A percentile compares a stretch with the other conserved stretches of the same genome.
Evolutionary conservation across 2,888 invertebrate genomes (phyloP).

Genomic region (Pyrrhosoma nymphula): DNA sequence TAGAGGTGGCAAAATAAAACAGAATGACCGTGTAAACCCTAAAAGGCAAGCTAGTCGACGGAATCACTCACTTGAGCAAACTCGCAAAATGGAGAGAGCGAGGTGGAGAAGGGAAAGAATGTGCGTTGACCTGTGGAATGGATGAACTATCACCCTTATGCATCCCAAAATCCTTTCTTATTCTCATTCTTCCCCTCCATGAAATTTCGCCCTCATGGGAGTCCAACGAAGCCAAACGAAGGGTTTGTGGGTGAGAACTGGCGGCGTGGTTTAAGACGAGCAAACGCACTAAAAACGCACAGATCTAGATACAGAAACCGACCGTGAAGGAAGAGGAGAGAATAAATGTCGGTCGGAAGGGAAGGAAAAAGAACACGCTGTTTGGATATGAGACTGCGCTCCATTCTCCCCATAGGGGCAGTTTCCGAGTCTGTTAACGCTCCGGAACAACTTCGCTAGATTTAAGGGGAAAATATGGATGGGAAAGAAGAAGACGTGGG

Average conservation of each 20-base stretch:
- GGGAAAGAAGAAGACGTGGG: not conserved
- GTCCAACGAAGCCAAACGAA: not conserved
- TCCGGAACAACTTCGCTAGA: conserved; percentile 17
- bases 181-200: not conserved
- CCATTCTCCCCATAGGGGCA: not conserved
- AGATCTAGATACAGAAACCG: not conserved
- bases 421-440: conserved; percentile 54
- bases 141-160: not conserved
- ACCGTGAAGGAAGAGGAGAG: not conserved
- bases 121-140: not conserved
- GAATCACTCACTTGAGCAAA: too few species aligned
- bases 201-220: not conserved
- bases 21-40: too few species aligned
- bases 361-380: not conserved
- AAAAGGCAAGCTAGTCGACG: too few species aligned
- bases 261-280: not conserved
- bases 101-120: not conserved
- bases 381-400: conserved; percentile 13
- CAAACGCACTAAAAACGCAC: not conserved
- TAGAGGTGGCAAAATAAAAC: too few species aligned
- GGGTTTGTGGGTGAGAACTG: not conserved
- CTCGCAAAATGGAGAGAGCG: too few species aligned
- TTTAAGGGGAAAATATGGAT: too few species aligned
- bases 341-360: not conserved
- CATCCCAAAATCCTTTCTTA: not conserved